Evolutionary conservation across 2,888 invertebrate species (phyloP), one percentile per base, ranked within the genome.

Genomic region (Chelonus formosanus): DNA sequence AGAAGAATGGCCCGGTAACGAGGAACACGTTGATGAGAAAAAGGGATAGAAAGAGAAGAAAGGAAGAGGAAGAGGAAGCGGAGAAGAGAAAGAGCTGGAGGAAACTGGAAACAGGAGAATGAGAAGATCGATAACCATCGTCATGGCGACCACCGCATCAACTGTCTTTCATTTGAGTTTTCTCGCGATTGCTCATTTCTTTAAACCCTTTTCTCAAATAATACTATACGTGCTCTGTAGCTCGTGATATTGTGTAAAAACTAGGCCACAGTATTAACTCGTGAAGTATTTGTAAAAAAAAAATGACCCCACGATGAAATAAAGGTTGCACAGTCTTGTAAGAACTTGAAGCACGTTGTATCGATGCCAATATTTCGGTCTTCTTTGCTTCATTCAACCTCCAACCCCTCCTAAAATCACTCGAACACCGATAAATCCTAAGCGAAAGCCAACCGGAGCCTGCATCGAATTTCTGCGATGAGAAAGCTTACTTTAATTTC

Each of bases 121-220:
- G 69, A 71, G 71, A 67, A 70, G 72, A 78, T 78, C 78, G 74
- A 77, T 78, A 78, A 65, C 74, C 76, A 79, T 79, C 76, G 78
- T 75, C 79, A 78, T 78, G 76, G 74, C 75, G 75, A 78, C 78
- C 76, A 76, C 75, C 70, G 71, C 74, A 75, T 75, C 73, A 73
- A 76, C 75, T 72, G 67, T 70, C 67, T 63, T 61, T 65, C 63
- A 64, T 59, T 65, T 61, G 65, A 52, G 55, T 35, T 43, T 52
- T 63, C 56, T 58, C 52, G 6, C 44, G 43, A 20, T 20, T 35
- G 31, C 40, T 20, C 40, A 53, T 50, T 43, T 54, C 8, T 43
- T 34, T 20, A 54, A 54, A 50, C 47, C 3, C 34, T 48, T 7
- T 7, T 44, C 3, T 56, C 8, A 7, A 36, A 3, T 7, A 47